Evolutionary conservation across 2,888 invertebrate species (phyloP).

Genomic region (Nudaria mundana): DNA sequence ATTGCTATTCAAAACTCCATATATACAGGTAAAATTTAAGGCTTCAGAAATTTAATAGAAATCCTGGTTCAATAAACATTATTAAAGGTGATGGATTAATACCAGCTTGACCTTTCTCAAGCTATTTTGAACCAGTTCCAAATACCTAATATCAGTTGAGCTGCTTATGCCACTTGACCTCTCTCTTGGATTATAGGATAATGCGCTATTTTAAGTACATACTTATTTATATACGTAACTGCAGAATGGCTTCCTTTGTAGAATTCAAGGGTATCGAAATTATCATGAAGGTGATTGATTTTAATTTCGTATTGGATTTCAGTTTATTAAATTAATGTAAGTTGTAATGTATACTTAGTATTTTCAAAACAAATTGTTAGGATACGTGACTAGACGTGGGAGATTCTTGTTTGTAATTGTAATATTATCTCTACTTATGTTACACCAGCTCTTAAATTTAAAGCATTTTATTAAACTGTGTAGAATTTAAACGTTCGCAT

Average conservation of each 20-base stretch:
- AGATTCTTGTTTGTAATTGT: conserved; percentile 7
- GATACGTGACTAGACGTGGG: conserved; percentile 1
- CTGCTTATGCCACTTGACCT: conserved; percentile 12
- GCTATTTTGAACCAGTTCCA: background rate
- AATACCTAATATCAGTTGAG: background rate
- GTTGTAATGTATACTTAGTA: background rate
- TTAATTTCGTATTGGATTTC: background rate
- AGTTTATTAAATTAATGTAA: background rate
- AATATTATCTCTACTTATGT: conserved; percentile 4
- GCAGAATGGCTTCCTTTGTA: conserved; percentile 21
- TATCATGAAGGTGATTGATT: conserved; percentile 7
- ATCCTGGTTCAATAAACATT: too few species aligned
- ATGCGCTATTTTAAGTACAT: conserved; percentile 12
- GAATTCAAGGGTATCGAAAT: conserved; percentile 18
- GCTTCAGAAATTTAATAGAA: too few species aligned
- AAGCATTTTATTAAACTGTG: background rate
- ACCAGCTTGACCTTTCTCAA: background rate
- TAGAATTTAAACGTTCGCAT: background rate
- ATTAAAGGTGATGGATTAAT: too few species aligned
- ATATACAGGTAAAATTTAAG: too few species aligned
- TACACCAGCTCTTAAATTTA: conserved; percentile 3
- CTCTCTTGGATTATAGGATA: conserved; percentile 22
- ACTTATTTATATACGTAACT: conserved; percentile 12
- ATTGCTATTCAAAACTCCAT: too few species aligned
- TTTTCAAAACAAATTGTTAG: background rate